Evolutionary conservation across 1,140 invertebrate species (phyloP), one percentile per base, ranked within the genome.

Genomic region (Zaprionus africanus): DNA sequence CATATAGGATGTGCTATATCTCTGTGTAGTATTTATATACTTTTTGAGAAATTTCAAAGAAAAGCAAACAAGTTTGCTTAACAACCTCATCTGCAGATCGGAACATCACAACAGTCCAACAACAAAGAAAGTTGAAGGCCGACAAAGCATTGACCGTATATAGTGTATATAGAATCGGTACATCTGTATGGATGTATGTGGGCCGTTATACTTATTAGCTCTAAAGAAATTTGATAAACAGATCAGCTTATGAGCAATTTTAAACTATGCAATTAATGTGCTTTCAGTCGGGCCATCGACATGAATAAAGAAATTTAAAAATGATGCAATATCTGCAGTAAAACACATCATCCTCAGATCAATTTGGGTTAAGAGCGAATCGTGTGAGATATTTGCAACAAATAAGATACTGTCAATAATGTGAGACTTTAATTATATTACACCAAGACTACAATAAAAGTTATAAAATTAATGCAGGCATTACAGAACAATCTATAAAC

Each of bases 61-160:
- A 88, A 88, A 76, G 84, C 78, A 88, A 88, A 88, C 84, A 88
- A 88, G 84, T 87, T 87, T 84, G 68, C 68, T 87, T 82, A 86
- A 82, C 84, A 78, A 84, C 60, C 77, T 56, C 84, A 86, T 82
- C 71, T 76, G 67, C 59, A 70, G 78, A 73, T 69, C 58, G 76
- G 64, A 66, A 54, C 56, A 64, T 26, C 62, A 54, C 63, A 54
- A n/a, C 28, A 56, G 22, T 5, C n/a, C 51, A 63, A 66, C 78
- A 90, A 88, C 86, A 88, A 88, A 90, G 85, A 88, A 88, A 88
- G 85, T 88, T 90, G 85, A 88, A 88, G 85, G 85, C 81, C 85
- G 80, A 56, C 68, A 61, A 85, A 76, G 53, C 87, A 81, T 81
- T 90, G 85, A 88, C 85, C 85, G 85, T 84, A 81, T 86, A 86